A percentile compares a stretch with the other conserved stretches of the same genome.
Conservation (phyloP, 2,888 invertebrate genomes). For the Micropterix aruncella region DNA sequence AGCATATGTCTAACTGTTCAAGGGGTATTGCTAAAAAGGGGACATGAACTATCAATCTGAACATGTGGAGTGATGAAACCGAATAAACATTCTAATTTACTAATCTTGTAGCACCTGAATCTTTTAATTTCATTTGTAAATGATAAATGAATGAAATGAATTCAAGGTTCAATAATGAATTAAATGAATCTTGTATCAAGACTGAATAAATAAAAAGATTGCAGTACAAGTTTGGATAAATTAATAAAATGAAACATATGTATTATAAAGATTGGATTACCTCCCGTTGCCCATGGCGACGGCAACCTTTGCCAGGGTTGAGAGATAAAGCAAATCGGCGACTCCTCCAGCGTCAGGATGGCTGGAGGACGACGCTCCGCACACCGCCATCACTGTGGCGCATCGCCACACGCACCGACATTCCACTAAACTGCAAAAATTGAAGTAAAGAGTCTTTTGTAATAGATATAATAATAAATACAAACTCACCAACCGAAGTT, state of each 20-base stretch:
- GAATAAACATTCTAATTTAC: no score
- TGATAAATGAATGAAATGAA: no score
- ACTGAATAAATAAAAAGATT: no score
- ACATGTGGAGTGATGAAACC: no score
- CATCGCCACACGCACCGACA: slow-evolving; percentile 32
- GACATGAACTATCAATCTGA: no score
- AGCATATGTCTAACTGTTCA: no score
- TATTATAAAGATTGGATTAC: slow-evolving; percentile 17
- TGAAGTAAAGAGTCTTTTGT: slow-evolving; percentile 9
- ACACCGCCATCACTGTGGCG: slow-evolving; percentile 10
- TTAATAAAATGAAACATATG: background rate
- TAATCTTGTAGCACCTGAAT: no score
- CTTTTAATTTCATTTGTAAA: no score
- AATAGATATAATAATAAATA: slow-evolving; percentile 1
- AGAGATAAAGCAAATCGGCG: slow-evolving; percentile 52
- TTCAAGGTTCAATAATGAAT: no score
- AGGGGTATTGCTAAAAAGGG: no score
- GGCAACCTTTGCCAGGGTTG: slow-evolving; percentile 57
- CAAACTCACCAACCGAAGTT: background rate
- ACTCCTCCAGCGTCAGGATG: slow-evolving; percentile 39
- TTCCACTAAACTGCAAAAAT: slow-evolving; percentile 28
- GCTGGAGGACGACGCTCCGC: slow-evolving; percentile 22
- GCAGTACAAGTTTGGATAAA: no score
- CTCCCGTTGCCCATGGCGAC: slow-evolving; percentile 67
- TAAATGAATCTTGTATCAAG: no score